Base-by-base conservation (phyloP, 2,797 vertebrate genomes). In the Silurus aristotelis region DNA sequence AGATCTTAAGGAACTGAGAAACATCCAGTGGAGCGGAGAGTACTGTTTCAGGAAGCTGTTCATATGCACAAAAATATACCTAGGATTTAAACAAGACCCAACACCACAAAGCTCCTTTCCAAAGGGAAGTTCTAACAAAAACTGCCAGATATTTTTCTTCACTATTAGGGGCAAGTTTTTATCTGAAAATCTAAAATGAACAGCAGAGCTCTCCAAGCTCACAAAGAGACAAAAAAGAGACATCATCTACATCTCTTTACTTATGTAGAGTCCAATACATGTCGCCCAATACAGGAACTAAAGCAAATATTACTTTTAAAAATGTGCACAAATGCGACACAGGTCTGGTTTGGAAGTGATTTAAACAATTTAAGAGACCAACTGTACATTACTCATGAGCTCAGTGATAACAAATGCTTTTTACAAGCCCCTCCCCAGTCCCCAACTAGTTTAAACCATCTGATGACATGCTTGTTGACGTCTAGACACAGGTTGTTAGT, bases 1-100 rank as follows among this genome's bases (percentile, higher is more conserved):
- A 77, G 73, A 58, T 77, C 25, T 31, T 31, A 31, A 77, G 27
- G 55, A 77, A 60, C 75, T 77, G 27, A 60, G 27, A 27, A 77
- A 77, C 20, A 17, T 52, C 55, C 17, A 60, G 75, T 8, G 22
- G 38, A 46, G 17, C 17, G 63, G 17, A 6, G n/a, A 27, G 46
- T 25, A 10, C 20, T 63, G 38, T 64, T 46, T 63, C 77, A 64
- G 3, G 22, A 80, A 64, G 38, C 78, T 25, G 63, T 27, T 12
- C 43, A 80, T 66, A 15, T 66, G 19, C 9, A 79, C 31, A 46
- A 15, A 63, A 63, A 60, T 73, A 73, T 55, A 38, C 25, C 60
- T 6, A 25, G 46, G 15, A 22, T 76, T 38, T 4, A 60, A 22
- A 77, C 17, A 38, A 31, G 27, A 63, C 4, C n/a, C 72, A 55